Evolutionary conservation across 2,113 vertebrate genomes (phyloP), one percentile per base, ranked within the genome.

Genomic region (Talpa occidentalis): DNA sequence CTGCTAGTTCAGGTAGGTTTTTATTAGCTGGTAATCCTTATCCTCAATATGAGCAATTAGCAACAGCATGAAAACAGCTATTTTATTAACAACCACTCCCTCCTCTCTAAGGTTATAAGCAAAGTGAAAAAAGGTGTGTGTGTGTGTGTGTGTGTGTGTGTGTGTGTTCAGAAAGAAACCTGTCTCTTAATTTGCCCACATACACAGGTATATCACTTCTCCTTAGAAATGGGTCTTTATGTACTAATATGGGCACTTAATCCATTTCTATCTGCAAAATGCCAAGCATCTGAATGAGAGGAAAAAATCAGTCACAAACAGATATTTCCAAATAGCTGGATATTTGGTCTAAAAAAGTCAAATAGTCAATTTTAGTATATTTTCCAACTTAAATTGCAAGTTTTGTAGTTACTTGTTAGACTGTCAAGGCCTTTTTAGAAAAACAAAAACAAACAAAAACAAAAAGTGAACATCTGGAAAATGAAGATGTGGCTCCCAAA

Each of bases 271-370:
- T 35, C 14, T 35, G n/a, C 80, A 76, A 83, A 90, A 79, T 76
- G 44, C 59, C 70, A 93, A 86, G 86, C 56, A 92, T 89, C 70
- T 93, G 80, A 26, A 32, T 62, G 10, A 72, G 67, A 83, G 78
- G 35, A 88, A 89, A 60, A 94, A 60, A 60, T 47, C 40, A 40
- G 47, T 54, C 24, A 70, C 86, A 91, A 79, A 52, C 16, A 88
- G 47, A 11, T 52, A 59, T 93, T 93, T 90, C 69, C 74, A 96
- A 69, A 93, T 35, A 93, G 37, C 44, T 93, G 59, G 11, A 42
- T 26, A 52, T 86, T 88, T 78, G 56, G 19, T 54, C 16, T 82
- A 44, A 95, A 88, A 80, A 73, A 88, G 73, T 42, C n/a, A 79
- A 92, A 54, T 28, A 74, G 37, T 5, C 15, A n/a, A 6, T 84